Evolutionary conservation across 1,140 invertebrate species (phyloP).

Genomic region (Grapholita molesta): DNA sequence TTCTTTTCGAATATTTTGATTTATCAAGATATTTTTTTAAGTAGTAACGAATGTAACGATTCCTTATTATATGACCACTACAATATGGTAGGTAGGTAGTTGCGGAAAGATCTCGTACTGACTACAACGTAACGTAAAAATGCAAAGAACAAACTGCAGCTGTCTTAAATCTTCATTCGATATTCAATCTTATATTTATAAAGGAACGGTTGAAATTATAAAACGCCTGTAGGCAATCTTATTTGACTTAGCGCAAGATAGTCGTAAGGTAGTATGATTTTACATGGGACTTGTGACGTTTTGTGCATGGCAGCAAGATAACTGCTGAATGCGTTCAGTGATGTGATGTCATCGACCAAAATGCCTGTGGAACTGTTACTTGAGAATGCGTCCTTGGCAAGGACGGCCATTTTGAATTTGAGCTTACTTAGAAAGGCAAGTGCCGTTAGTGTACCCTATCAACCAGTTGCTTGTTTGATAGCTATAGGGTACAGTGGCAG

Average conservation of each 20-base stretch:
- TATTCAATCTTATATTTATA: not conserved
- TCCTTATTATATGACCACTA: too few species aligned
- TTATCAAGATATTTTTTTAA: too few species aligned
- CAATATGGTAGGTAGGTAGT: too few species aligned
- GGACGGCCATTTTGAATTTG: not conserved
- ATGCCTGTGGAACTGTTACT: not conserved
- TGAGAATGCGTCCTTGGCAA: not conserved
- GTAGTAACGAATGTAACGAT: too few species aligned
- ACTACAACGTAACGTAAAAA: too few species aligned
- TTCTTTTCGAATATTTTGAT: too few species aligned
- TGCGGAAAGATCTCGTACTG: too few species aligned
- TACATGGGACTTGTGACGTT: not conserved
- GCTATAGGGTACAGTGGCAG: too few species aligned
- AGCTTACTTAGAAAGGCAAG: not conserved
- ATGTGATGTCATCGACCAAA: slow-evolving; percentile 4
- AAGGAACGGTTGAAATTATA: not conserved
- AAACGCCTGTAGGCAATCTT: not conserved
- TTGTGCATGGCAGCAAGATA: not conserved
- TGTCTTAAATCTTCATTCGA: not conserved
- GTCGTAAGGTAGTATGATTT: not conserved
- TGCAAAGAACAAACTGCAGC: not conserved
- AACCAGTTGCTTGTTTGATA: too few species aligned
- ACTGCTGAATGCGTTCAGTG: not conserved
- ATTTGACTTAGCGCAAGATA: not conserved
- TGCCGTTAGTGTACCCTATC: too few species aligned